Base-by-base conservation (phyloP, 2,113 vertebrate species). In the Platysternon megacephalum region DNA sequence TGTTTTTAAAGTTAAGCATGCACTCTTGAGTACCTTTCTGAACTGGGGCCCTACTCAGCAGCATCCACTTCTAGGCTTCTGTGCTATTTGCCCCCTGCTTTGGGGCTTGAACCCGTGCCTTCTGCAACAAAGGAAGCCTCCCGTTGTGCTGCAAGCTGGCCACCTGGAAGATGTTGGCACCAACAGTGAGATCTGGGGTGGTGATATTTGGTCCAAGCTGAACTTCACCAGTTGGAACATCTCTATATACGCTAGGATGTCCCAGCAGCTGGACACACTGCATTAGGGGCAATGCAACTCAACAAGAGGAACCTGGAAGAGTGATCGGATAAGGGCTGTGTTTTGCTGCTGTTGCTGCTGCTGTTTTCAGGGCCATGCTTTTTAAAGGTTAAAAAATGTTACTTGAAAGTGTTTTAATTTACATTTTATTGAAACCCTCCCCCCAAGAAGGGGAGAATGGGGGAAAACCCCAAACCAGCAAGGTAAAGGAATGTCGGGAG, bases 181-280 rank as follows among this genome's bases (percentile, higher is more conserved):
- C 91, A 19, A 1, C 2, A 82, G 88, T 26, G 74, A 44, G n/a
- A 51, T 94, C 46, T 82, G 51, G 13, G 5, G 3, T 88, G n/a
- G 22, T 51, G 48, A 4, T 1, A 1, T 39, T 22, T 53, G 48
- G 79, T 91, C 32, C 4, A 6, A 85, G 86, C 79, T 82, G 22
- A 49, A 22, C 26, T 56, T 0, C 49, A 19, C 0, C 53, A n/a
- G 12, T 53, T 72, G 6, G 7, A 3, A 0, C 44, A 24, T n/a
- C 24, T 39, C 79, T 49, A 29, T 0, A 0, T 24, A 29, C 55
- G 16, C 53, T 55, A 65, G 56, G 48, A 35, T 55, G 53, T 55
- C 53, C 53, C 53, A 55, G 53, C 53, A 24, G 22, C 22, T 55
- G 53, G 53, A 8, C 53, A 55, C 53, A 26, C 53, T 55, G 53